Conservation (phyloP, 2,797 vertebrate genomes). For the Crax fasciolata region DNA sequence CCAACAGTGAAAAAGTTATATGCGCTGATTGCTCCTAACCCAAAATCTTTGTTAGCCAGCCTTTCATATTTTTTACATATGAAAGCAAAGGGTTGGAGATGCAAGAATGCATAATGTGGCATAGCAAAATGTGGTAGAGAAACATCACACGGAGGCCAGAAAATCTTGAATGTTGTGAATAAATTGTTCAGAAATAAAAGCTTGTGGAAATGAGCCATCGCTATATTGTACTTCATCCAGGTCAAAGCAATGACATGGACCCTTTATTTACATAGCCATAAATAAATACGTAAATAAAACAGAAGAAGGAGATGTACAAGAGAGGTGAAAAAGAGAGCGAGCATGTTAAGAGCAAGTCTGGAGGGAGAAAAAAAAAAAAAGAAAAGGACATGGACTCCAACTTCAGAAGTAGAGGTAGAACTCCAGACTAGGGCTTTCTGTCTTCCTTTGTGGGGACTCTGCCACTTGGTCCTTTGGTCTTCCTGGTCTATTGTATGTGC, state of each 20-base stretch:
- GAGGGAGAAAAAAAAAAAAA: neutral
- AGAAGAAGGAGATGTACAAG: accelerated
- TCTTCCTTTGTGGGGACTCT: neutral
- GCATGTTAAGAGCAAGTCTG: accelerated
- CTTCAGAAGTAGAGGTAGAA: neutral
- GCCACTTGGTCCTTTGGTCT: neutral
- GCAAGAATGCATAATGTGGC: neutral
- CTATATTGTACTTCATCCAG: accelerated
- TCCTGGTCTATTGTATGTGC: accelerated
- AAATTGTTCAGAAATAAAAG: neutral
- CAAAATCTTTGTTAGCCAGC: slow-evolving; percentile 3
- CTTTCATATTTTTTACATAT: neutral
- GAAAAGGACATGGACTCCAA: neutral
- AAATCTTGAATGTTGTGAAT: neutral
- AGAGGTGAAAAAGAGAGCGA: neutral
- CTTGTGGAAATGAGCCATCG: neutral
- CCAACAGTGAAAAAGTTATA: neutral
- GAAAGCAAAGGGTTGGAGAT: neutral
- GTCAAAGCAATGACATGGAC: neutral
- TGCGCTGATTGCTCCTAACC: neutral
- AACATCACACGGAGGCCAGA: neutral
- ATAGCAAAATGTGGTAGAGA: neutral
- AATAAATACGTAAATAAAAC: neutral
- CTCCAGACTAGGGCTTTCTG: neutral
- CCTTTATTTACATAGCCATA: neutral